These are phyloP conservation scores for Sphenopsis melanotis DNA, from an alignment of 2,797 vertebrate genomes.

Conservation along the genomic window DNA sequence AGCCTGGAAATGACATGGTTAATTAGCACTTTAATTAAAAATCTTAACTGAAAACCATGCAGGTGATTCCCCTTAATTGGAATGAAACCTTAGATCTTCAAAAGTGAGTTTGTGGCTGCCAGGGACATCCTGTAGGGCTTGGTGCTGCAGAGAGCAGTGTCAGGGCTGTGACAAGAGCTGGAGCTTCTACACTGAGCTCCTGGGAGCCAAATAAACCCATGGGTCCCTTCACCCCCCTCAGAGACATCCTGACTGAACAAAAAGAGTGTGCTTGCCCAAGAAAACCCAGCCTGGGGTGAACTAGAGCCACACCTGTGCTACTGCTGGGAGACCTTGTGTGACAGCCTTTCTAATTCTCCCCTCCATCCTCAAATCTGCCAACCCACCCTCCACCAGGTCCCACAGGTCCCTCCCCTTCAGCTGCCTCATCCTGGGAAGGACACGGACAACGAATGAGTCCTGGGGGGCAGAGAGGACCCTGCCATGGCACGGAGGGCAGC, in stretches of 20 bases:
- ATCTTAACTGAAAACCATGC: neutral
- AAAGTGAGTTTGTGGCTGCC: neutral
- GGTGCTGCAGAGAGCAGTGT: neutral
- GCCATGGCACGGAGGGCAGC: neutral
- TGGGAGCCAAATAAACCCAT: neutral
- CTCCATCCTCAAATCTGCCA: neutral
- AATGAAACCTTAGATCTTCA: neutral
- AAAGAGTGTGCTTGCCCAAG: neutral
- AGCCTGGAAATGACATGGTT: neutral
- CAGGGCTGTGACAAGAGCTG: neutral
- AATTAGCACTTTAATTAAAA: neutral
- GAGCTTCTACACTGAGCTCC: neutral
- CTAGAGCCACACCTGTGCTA: neutral
- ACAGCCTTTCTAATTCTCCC: neutral
- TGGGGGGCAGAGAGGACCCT: neutral
- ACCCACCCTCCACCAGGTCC: neutral
- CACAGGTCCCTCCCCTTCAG: rapidly evolving
- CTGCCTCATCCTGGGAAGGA: neutral
- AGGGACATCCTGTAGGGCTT: rapidly evolving
- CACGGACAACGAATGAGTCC: rapidly evolving
- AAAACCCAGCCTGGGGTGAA: neutral
- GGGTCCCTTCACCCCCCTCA: neutral
- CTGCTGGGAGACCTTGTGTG: neutral
- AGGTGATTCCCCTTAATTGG: neutral
- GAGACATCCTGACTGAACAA: neutral